Percentiles rank a stretch among this genome's conserved stretches.
Conservation (phyloP, 1,140 invertebrate genomes). For the Aphidius ervi region DNA sequence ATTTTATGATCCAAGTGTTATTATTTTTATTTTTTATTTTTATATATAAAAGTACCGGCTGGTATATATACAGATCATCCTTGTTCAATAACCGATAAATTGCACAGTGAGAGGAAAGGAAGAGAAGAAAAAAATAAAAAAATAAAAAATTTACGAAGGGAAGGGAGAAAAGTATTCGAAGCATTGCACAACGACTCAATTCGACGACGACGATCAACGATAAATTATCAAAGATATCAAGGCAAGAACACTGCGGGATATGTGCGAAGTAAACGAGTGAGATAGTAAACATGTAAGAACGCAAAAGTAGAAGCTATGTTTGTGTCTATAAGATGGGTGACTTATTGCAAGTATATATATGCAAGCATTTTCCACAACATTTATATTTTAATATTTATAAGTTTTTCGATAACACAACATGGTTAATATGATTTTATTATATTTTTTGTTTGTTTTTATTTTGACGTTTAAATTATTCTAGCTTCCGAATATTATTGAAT, state of each 20-base stretch:
- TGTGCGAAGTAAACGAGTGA: too few relatives aligned
- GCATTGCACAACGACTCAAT: conserved; percentile 11
- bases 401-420: too few relatives aligned
- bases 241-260: neutral
- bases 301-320: neutral
- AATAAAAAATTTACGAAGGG: neutral
- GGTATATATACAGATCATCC: too few relatives aligned
- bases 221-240: conserved; percentile 13
- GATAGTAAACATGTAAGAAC: neutral
- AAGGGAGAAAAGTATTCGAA: conserved; percentile 1
- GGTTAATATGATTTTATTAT: too few relatives aligned
- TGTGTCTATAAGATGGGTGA: conserved; percentile 12
- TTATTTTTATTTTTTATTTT: too few relatives aligned
- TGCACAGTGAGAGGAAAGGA: neutral
- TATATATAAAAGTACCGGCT: too few relatives aligned
- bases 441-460: too few relatives aligned
- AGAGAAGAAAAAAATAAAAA: neutral
- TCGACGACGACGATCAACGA: conserved; percentile 8
- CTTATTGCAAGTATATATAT: neutral
- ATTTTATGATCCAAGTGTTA: too few relatives aligned
- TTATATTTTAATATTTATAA: too few relatives aligned
- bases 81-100: conserved; percentile 9
- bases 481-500: too few relatives aligned
- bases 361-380: too few relatives aligned
- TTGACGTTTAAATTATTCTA: too few relatives aligned